phyloP scores from a whole-genome alignment of 2,888 invertebrate species.

The Hecatera dysodea region DNA sequence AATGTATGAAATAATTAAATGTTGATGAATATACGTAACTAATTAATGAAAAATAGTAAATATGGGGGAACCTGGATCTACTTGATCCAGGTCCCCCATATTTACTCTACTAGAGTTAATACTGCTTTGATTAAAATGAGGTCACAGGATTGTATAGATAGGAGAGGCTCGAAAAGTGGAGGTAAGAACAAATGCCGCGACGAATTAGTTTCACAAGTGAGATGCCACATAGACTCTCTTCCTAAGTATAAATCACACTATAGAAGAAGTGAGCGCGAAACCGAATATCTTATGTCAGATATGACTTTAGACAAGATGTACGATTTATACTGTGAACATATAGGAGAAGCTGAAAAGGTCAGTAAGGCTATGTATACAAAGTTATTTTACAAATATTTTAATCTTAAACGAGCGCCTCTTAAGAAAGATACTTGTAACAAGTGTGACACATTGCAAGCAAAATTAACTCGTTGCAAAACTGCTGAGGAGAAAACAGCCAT shows the following conservation, averaged over 20 bases:
- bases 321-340: conserved; percentile 40
- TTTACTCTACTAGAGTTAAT: too few relatives aligned
- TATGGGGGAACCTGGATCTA: too few relatives aligned
- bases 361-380: conserved; percentile 36
- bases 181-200: conserved; percentile 45
- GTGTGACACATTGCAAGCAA: not conserved
- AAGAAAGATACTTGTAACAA: not conserved
- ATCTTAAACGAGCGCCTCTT: not conserved
- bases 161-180: conserved; percentile 51
- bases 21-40: too few relatives aligned
- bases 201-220: conserved; percentile 44
- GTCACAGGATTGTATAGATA: conserved; percentile 42
- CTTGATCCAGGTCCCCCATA: too few relatives aligned
- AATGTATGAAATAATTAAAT: too few relatives aligned
- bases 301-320: conserved; percentile 49
- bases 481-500: not conserved
- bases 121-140: conserved; percentile 45
- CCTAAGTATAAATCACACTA: conserved; percentile 42
- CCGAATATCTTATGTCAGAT: conserved; percentile 48
- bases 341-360: conserved; percentile 44
- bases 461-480: not conserved
- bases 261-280: conserved; percentile 40
- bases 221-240: conserved; percentile 53
- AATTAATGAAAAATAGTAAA: too few relatives aligned
- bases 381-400: conserved; percentile 47